Base-by-base conservation (phyloP, 2,797 vertebrate species). In the Salmo trutta region DNA sequence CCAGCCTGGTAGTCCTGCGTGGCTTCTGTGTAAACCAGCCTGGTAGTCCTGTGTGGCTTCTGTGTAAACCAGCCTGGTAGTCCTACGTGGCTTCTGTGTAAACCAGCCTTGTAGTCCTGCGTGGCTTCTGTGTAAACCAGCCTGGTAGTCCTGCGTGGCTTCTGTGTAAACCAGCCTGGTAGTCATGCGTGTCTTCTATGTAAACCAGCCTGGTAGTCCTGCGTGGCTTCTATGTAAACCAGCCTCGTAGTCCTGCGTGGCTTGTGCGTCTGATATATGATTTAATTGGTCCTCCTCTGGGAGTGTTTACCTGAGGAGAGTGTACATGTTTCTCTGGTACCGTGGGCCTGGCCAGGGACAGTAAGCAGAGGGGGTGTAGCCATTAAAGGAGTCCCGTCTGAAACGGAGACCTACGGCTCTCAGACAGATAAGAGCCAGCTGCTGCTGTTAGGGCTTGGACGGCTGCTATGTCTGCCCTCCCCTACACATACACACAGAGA, bases 221-320 rank as follows among this genome's bases (percentile, higher is more conserved):
- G 19, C 7, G 6, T 59, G 19, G 19, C 56, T 59, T n/a, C 56
- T 59, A n/a, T 21, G 56, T 59, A 47, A 47, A 47, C 41, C 41
- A 47, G 41, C 56, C 7, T 19, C 19, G 54, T 59, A 59, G 33
- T 10, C 41, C 16, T 47, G 36, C 15, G 7, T 72, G 68, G 21
- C 27, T 59, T 75, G 41, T 73, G 21, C 47, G 64, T 56, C 77
- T 83, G 82, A 84, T 74, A 41, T 75, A 83, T 85, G 80, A 80
- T 84, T 79, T 78, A 78, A 79, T 75, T 74, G 76, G 71, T 75
- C 73, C 81, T 78, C 79, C 80, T 21, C n/a, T 78, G 77, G 70
- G 79, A 88, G 77, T 84, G 87, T 91, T 91, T 89, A 92, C 90
- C 91, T 93, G 87, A 77, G 77, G 59, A 77, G 81, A 75, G 81